Evolutionary conservation across 1,140 invertebrate species (phyloP).

Genomic region (Homarus americanus): DNA sequence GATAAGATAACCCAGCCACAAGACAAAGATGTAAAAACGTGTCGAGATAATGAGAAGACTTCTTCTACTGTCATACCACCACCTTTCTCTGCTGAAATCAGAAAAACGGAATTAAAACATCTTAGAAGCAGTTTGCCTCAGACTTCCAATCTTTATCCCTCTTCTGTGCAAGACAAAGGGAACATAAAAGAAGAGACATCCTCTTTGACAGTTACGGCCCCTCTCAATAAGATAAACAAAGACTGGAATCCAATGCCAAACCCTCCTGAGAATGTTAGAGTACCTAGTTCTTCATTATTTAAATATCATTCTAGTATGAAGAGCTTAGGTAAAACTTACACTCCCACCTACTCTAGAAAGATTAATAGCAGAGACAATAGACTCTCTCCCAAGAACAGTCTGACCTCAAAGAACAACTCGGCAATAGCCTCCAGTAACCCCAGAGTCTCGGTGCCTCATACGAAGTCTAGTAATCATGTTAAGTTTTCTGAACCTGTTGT

Average conservation of each 20-base stretch:
- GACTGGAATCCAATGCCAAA: neutral
- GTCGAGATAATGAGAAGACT: neutral
- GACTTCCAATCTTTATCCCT: neutral
- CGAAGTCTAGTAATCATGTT: slow-evolving; percentile 45
- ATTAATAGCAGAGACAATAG: neutral
- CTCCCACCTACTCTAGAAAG: neutral
- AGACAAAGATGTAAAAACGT: neutral
- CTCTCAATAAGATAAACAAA: neutral
- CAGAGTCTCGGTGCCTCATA: neutral
- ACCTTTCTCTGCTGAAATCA: neutral
- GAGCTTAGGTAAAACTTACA: neutral
- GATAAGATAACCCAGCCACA: neutral
- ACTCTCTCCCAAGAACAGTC: neutral
- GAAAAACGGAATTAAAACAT: neutral
- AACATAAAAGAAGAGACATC: neutral
- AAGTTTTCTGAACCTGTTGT: slow-evolving; percentile 60
- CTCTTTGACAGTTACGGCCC: neutral
- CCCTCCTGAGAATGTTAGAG: neutral
- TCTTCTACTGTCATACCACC: neutral
- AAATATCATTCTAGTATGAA: neutral
- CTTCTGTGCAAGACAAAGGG: neutral
- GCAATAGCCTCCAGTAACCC: neutral
- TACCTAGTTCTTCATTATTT: neutral
- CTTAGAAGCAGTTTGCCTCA: neutral
- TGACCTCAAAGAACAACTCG: neutral